phyloP scores from a whole-genome alignment of 2,797 vertebrate genomes.

The Ispidina lecontei region DNA sequence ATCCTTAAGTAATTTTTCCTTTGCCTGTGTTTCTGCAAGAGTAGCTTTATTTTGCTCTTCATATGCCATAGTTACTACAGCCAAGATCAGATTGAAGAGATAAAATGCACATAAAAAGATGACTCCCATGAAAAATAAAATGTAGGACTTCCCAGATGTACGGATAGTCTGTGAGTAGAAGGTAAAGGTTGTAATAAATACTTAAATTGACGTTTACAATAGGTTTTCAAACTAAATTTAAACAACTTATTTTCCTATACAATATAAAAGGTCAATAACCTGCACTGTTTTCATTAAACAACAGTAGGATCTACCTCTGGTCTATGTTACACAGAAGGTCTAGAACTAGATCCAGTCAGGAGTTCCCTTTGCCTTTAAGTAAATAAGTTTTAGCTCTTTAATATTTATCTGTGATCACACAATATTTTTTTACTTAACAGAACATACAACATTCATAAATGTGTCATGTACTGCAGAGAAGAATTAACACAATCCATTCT shows the following conservation, averaged over 20 bases:
- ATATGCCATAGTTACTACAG: slow-evolving; percentile 82
- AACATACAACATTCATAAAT: background rate
- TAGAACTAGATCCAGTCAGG: background rate
- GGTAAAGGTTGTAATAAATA: background rate
- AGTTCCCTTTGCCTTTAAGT: background rate
- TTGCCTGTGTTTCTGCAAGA: slow-evolving; percentile 74
- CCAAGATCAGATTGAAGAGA: slow-evolving; percentile 80
- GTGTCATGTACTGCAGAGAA: background rate
- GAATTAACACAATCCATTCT: background rate
- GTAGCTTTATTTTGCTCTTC: slow-evolving; percentile 78
- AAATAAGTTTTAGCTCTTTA: background rate
- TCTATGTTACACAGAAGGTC: background rate
- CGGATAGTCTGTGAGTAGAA: slow-evolving; percentile 69
- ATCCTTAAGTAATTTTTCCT: slow-evolving; percentile 74
- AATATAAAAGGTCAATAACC: background rate
- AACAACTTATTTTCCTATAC: background rate
- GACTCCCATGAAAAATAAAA: slow-evolving; percentile 75
- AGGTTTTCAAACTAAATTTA: background rate
- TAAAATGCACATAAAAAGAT: slow-evolving; percentile 83
- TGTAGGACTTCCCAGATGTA: slow-evolving; percentile 55
- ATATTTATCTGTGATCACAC: background rate
- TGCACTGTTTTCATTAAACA: background rate
- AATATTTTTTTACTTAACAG: background rate
- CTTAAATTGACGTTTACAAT: background rate
- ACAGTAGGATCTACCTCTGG: background rate